Percentiles rank a stretch among this genome's conserved stretches.
phyloP scores from a whole-genome alignment of 1,140 invertebrate species.

The Hylaeus anthracinus region DNA sequence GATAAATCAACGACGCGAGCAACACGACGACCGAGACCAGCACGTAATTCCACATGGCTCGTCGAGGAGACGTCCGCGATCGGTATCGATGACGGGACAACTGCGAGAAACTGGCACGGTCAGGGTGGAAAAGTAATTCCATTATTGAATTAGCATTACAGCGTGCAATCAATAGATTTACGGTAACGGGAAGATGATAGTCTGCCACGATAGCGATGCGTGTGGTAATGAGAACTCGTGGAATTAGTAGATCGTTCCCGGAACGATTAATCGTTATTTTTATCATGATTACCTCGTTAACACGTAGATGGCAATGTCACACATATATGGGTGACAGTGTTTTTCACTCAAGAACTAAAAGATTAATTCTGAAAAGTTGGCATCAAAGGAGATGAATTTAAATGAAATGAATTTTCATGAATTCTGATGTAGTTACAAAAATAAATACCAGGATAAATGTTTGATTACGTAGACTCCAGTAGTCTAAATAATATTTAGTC shows the following conservation, averaged over 20 bases:
- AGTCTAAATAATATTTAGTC: too few species aligned
- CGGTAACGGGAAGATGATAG: slow-evolving; percentile 16
- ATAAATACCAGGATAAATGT: too few species aligned
- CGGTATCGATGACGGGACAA: slow-evolving; percentile 28
- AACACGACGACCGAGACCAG: slow-evolving; percentile 66
- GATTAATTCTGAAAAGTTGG: too few species aligned
- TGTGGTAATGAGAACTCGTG: not conserved
- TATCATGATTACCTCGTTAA: too few species aligned
- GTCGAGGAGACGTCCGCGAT: slow-evolving; percentile 17
- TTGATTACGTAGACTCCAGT: too few species aligned
- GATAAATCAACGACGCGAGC: slow-evolving; percentile 70
- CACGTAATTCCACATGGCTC: slow-evolving; percentile 74
- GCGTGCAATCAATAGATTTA: slow-evolving; percentile 60
- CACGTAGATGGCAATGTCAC: too few species aligned
- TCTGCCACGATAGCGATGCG: not conserved
- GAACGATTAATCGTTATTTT: too few species aligned
- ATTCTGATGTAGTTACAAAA: too few species aligned
- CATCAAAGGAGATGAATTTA: too few species aligned
- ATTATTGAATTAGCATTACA: slow-evolving; percentile 78
- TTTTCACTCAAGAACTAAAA: too few species aligned
- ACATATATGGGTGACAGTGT: too few species aligned
- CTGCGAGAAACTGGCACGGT: slow-evolving; percentile 27
- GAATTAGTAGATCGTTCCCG: not conserved
- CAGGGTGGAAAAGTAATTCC: slow-evolving; percentile 61
- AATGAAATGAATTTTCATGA: too few species aligned